These are phyloP conservation scores for Taenaris catops DNA, from an alignment of 2,888 invertebrate species.

Conservation along the genomic window DNA sequence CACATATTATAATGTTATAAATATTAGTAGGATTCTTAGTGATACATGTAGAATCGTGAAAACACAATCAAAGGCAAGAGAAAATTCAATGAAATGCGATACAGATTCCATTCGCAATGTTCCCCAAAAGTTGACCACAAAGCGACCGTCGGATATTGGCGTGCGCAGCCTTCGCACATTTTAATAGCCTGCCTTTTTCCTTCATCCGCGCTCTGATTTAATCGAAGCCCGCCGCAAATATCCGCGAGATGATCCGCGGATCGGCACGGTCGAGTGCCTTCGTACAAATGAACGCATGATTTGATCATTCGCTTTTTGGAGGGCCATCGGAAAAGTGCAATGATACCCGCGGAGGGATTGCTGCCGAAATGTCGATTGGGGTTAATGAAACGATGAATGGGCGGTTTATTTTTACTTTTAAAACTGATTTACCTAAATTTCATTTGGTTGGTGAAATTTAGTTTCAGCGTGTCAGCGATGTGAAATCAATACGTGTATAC, in stretches of 20 bases:
- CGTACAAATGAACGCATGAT: constrained; percentile 61
- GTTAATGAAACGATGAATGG: too few relatives aligned
- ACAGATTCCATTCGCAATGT: constrained; percentile 12
- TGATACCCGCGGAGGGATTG: constrained; percentile 34
- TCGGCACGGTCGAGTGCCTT: constrained; percentile 37
- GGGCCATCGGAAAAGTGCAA: constrained; percentile 37
- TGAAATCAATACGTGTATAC: too few relatives aligned
- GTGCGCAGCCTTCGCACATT: constrained; percentile 20
- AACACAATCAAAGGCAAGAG: too few relatives aligned
- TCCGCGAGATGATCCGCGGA: constrained; percentile 27
- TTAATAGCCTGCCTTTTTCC: constrained; percentile 25
- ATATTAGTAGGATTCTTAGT: too few relatives aligned
- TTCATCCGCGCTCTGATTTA: constrained; percentile 28
- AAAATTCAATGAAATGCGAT: constrained; percentile 7
- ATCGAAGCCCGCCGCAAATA: constrained; percentile 29
- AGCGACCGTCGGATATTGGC: constrained; percentile 16
- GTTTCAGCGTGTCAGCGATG: too few relatives aligned
- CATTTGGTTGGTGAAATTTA: too few relatives aligned
- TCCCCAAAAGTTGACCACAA: constrained; percentile 24
- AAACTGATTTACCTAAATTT: too few relatives aligned
- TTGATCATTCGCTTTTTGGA: constrained; percentile 44
- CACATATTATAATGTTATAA: too few relatives aligned
- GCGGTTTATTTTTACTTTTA: too few relatives aligned
- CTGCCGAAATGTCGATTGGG: constrained; percentile 30
- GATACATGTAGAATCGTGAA: too few relatives aligned